Evolutionary conservation across 2,113 vertebrate genomes (phyloP), one percentile per base, ranked within the genome.

Genomic region (Merops nubicus): DNA sequence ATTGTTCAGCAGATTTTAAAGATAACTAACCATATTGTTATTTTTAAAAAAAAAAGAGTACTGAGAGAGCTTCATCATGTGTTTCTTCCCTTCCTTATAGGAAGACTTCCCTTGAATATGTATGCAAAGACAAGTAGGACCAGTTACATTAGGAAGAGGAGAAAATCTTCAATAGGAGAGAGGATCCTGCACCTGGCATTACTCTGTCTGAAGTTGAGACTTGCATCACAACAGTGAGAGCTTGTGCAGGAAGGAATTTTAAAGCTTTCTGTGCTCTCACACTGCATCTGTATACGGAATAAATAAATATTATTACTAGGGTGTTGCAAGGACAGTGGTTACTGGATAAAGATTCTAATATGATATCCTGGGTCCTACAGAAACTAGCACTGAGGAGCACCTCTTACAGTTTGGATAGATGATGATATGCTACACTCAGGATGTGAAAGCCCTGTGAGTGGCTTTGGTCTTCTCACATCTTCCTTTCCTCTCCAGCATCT

Each of bases 1-100:
- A 91, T 70, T 72, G 42, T 92, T 96, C 91, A 95, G 93, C 68
- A 93, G 93, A 96, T 95, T 95, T 88, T 56, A 81, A 81, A 96
- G 96, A 95, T 93, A 93, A 69, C 42, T 86, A 92, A 92, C 76
- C 38, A 31, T 92, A 70, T 12, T 91, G 22, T 84, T 97, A 93
- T 90, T 91, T n/a, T n/a, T n/a, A 42, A 63, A 57, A 45, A 54
- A 53, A 51, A 25, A 17, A 63, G 20, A 77, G 48, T 15, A 15
- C 53, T 26, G 45, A 91, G 33, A 42, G 31, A 2, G 29, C 69
- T 96, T 95, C 2, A 2, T 91, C 80, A 81, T 81, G 60, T 68
- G 70, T 85, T 92, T 89, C 76, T 95, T 73, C 50, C 40, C 59
- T 76, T 80, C 5, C 80, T 92, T 96, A 63, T 11, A 81, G 68